phyloP scores from a whole-genome alignment of 23 tunicate species.

The Aplidium turbinatum region DNA sequence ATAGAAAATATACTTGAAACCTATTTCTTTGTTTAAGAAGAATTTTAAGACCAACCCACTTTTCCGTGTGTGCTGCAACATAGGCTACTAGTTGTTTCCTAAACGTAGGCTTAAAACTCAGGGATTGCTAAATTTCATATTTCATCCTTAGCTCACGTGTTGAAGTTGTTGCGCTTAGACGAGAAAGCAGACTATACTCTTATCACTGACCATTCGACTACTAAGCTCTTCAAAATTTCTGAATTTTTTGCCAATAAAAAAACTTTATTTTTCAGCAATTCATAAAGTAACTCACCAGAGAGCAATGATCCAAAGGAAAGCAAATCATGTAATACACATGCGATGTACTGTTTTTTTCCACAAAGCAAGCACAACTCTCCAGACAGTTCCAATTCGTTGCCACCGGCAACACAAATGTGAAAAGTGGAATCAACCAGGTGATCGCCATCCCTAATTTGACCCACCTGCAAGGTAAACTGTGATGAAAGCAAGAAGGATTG shows the following conservation, averaged over 20 bases:
- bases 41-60: too few relatives aligned
- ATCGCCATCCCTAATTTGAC: constrained; percentile 59
- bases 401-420: constrained; percentile 77
- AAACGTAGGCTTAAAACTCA: too few relatives aligned
- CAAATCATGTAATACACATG: constrained; percentile 83
- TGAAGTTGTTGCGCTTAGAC: too few relatives aligned
- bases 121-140: too few relatives aligned
- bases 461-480: constrained; percentile 20
- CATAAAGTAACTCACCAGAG: constrained; percentile 72
- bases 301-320: constrained; percentile 52
- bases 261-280: too few relatives aligned
- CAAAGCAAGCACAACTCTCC: constrained; percentile 45
- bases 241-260: too few relatives aligned
- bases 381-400: constrained; percentile 73
- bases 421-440: constrained; percentile 82
- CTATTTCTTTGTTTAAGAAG: background rate
- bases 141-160: too few relatives aligned
- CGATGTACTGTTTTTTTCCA: constrained; percentile 39
- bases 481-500: background rate
- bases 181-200: too few relatives aligned
- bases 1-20: background rate
- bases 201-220: too few relatives aligned
- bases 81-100: too few relatives aligned
- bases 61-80: too few relatives aligned
- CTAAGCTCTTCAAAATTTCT: too few relatives aligned